Base-by-base conservation (phyloP, 1,140 invertebrate genomes). In the Plodia interpunctella region DNA sequence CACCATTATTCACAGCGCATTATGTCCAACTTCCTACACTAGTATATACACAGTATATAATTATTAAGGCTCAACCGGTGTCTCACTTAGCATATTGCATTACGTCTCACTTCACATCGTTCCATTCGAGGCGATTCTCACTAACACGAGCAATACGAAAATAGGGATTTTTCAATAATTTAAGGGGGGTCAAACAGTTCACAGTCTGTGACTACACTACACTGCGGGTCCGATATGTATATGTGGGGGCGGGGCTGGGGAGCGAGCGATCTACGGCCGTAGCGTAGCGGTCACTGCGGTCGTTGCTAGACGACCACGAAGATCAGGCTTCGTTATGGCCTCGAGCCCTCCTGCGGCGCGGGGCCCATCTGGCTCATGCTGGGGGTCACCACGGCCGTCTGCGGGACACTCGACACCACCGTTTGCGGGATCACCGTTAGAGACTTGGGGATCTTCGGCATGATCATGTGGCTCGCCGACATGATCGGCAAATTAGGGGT, bases 401-500 rank as follows among this genome's bases (percentile, higher is more conserved):
- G 60, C 10, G 59, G 63, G 8, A 49, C 28, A 18, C 53, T 54
- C 38, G 62, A 53, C 35, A 57, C 20, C 18, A 66, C 55, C 0
- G 32, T 61, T 44, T 68, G 65, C 20, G 74, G 74, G n/a, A 76
- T 68, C 49, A 76, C 63, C n/a, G 94, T 95, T 49, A 95, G 76
- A 0, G 93, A 94, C 78, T 94, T 94, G 10, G 94, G 94, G 72
- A 95, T 94, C 85, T 94, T 94, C 50, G 94, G 94, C 86, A 95
- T 84, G 15, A 75, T 21, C 59, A 82, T 71, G 10, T 65, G 66
- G 55, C 56, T 62, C 0, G 68, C 20, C 0, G 66, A 17, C 55
- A 74, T 62, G 1, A 72, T 60, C 0, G 74, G 70, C n/a, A 73
- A 18, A 5, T 38, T 69, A 0, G 70, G 66, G 0, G 59, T 62